Evolutionary conservation across 2,797 vertebrate genomes (phyloP), one percentile per base, ranked within the genome.

Genomic region (Eidolon dupreanum): DNA sequence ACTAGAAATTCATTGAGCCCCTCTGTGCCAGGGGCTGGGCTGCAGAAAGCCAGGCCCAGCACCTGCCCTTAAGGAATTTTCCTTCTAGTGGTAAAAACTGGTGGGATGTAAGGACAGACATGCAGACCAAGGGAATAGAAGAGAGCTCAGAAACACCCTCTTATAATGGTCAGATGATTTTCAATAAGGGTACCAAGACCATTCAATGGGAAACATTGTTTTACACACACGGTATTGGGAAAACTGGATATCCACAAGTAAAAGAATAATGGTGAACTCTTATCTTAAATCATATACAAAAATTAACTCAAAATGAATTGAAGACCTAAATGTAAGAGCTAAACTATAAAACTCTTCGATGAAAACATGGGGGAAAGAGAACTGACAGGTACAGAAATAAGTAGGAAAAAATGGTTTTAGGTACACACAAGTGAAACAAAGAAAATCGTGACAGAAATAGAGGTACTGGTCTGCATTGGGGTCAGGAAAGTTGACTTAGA

Each of bases 391-490:
- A 0, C 24, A 63, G 26, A 61, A 17, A 19, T 22, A 22, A 73
- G 49, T 6, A 28, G 24, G 6, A 43, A 41, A 79, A 84, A 70
- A 36, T 17, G 0, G 1, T 53, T 43, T 53, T 22, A 4, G 19
- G 9, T 4, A 33, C 59, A 68, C 55, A 6, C 2, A 28, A 43
- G 17, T 12, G 13, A 0, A 3, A 33, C 13, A 43, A 43, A 33
- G 36, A 63, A 19, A 24, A 55, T 1, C 1, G 4, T 6, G 38
- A 33, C 57, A 3, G 26, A 24, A 10, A 6, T 3, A 15, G 26
- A 53, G 1, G 28, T 8, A 4, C 9, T 28, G 41, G 53, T 94
- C 10, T 1, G 65, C 0, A 0, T 0, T 22, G 53, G 36, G 16
- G 3, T 59, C 51, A 22, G 89, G 16, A 36, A 57, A 38, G 8